Base-by-base conservation (phyloP, 2,113 vertebrate species). In the Taurulus bubalis region DNA sequence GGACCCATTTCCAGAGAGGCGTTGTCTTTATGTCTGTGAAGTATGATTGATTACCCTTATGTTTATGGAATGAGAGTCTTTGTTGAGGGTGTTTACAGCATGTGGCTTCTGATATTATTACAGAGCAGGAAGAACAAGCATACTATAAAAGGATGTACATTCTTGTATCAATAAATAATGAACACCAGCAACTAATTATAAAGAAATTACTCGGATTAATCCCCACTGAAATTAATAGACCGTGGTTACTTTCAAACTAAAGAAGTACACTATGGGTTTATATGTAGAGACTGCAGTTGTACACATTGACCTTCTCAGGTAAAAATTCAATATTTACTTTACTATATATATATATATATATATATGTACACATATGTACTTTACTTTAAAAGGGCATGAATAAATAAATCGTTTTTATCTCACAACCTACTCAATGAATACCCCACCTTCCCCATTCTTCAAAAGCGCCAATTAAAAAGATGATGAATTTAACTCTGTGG, bases 391-490 rank as follows among this genome's bases (percentile, higher is more conserved):
- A 69, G 30, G 58, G 38, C 30, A 5, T 5, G 51, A 38, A 56
- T 30, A 63, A 67, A 79, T 73, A 0, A 71, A 56, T 34, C 30
- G 16, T 22, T 75, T 81, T 66, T 30, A 81, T 79, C 26, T 30
- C 32, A 58, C 15, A 20, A 16, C 11, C 3, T 10, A n/a, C 10
- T 38, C 28, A 24, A 64, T 42, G 30, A 55, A 45, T 73, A 26
- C 62, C 9, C 12, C 47, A 47, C 47, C 51, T 26, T 15, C 36
- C 47, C 20, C 47, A 8, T 75, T 15, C 14, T 75, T 67, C 0
- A 34, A 71, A 70, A 71, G 28, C 5, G 64, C 62, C 65, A 75
- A 77, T 87, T 84, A 87, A 73, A 72, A 79, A 62, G 65, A 84
- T 1, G 45, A 86, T 81, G 0, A 28, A 82, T 87, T 64, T 36